A percentile compares a stretch with the other conserved stretches of the same genome.
Evolutionary conservation across 2,888 invertebrate genomes (phyloP).

Genomic region (Onchidella celtica): DNA sequence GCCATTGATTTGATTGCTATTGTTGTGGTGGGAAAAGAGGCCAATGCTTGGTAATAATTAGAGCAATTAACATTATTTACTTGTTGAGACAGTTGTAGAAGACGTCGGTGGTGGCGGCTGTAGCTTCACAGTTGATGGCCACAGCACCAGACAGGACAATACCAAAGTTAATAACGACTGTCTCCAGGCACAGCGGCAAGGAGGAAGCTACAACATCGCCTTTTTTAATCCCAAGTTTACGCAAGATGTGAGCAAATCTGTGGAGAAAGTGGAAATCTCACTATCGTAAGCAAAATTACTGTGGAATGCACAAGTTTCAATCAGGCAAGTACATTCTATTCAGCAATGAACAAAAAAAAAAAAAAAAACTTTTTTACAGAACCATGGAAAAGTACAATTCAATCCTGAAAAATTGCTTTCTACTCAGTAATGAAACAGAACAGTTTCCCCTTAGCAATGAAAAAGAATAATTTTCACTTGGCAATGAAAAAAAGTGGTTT

Average conservation of each 20-base stretch:
- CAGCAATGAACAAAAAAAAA: no score
- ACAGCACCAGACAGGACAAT: conserved; percentile 6
- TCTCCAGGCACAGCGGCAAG: neutral
- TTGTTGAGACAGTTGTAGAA: conserved; percentile 21
- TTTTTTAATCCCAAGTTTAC: neutral
- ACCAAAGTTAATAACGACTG: conserved; percentile 1
- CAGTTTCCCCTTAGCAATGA: no score
- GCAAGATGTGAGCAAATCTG: conserved; percentile 28
- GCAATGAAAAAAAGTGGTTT: no score
- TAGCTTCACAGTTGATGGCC: neutral
- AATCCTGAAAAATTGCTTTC: no score
- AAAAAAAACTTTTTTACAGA: no score
- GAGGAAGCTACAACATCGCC: conserved; percentile 7
- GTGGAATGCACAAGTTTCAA: conserved; percentile 32
- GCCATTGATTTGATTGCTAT: neutral
- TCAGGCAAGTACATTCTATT: no score
- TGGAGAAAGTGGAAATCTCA: neutral
- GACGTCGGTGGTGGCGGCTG: neutral
- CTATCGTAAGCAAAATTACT: conserved; percentile 29
- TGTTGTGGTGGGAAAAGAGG: neutral
- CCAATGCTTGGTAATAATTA: no score
- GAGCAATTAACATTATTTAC: no score
- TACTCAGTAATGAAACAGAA: no score
- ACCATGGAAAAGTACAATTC: no score
- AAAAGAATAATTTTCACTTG: no score